Base-by-base conservation (phyloP, 2,888 invertebrate genomes). In the Nomada flava region DNA sequence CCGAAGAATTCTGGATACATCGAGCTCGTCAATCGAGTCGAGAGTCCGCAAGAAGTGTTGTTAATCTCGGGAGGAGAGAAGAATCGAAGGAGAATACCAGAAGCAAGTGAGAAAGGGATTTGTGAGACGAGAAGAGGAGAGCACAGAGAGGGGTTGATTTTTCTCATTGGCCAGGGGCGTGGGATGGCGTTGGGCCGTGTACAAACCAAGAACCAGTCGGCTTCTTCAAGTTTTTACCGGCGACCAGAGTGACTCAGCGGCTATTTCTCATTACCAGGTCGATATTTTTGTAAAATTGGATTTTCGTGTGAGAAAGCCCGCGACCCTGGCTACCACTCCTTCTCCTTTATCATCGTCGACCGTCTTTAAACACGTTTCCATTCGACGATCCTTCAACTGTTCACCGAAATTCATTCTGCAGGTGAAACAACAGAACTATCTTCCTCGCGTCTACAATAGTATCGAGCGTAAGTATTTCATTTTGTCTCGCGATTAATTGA, bases 221-320 rank as follows among this genome's bases (percentile, higher is more conserved):
- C 85, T 86, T 85, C 89, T 88, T 87, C 85, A 82, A 86, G 85
- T 89, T 89, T 91, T 91, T 91, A 91, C 87, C 88, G 84, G 69
- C 88, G 77, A 84, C 83, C 89, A 73, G 77, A 80, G 77, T 93
- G 93, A 93, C 91, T 92, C 92, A 90, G 91, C 93, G 83, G 83
- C 90, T 91, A 92, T 92, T 92, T 93, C 92, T 92, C 92, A 93
- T 93, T 92, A 93, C 90, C 89, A 84, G 90, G 82, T 88, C 89
- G 89, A 92, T 93, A 93, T 93, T 93, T 93, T 93, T 93, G 91
- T 93, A 93, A 93, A 93, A 93, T 93, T 93, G 92, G 92, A 92
- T 92, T 93, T 92, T 92, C 91, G 91, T 90, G 88, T 90, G 88
- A 89, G 89, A 88, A 85, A 87, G 84, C 87, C 79, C 85, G 89